Percentiles rank a stretch among this genome's conserved stretches.
Evolutionary conservation across 2,888 invertebrate genomes (phyloP).

Genomic region (Hirudinaria manillensis): DNA sequence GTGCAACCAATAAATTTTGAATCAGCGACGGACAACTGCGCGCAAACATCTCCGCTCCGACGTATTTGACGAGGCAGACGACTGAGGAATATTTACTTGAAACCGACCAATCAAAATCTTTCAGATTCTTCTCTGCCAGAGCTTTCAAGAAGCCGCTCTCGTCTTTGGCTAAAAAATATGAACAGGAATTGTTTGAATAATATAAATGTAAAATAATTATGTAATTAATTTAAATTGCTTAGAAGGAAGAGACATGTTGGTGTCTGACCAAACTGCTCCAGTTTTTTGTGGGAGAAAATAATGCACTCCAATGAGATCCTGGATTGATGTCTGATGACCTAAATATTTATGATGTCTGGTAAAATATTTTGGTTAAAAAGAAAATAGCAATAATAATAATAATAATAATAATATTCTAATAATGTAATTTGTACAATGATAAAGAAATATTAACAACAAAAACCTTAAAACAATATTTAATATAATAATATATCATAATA

Average conservation of each 20-base stretch:
- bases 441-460: not conserved
- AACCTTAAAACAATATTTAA: not conserved
- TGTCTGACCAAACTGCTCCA: conserved; percentile 38
- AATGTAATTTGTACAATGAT: not conserved
- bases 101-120: conserved; percentile 47
- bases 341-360: conserved; percentile 1
- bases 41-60: conserved; percentile 52
- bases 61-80: conserved; percentile 52
- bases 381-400: conserved; percentile 2
- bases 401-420: not conserved
- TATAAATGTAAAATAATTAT: not conserved
- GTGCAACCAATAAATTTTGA: conserved; percentile 48
- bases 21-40: conserved; percentile 52
- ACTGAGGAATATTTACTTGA: conserved; percentile 52
- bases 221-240: not conserved
- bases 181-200: not conserved
- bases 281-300: conserved; percentile 46
- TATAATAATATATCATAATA: conserved; percentile 1
- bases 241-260: not conserved
- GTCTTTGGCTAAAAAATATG: not conserved
- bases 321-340: conserved; percentile 50
- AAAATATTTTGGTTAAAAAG: not conserved
- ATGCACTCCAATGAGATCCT: conserved; percentile 49
- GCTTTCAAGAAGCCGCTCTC: not conserved
- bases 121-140: conserved; percentile 38